These are phyloP conservation scores for Dynastes tityus DNA, from an alignment of 2,888 invertebrate genomes.

Conservation along the genomic window DNA sequence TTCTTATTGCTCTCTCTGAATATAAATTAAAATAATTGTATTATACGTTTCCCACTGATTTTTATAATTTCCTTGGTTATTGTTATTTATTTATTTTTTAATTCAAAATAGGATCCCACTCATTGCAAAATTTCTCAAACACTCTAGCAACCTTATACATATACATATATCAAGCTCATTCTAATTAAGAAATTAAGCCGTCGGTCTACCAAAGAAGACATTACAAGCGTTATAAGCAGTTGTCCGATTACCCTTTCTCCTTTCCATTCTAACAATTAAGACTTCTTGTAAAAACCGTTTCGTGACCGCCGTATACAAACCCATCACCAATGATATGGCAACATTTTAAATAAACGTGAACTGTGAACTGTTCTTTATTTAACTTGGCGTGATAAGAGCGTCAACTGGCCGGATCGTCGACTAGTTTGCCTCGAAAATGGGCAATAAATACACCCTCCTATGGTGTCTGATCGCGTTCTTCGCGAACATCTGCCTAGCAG, in stretches of 20 bases:
- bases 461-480: slow-evolving; percentile 59
- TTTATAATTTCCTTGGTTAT: too few relatives aligned
- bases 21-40: too few relatives aligned
- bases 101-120: too few relatives aligned
- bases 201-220: too few relatives aligned
- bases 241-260: not conserved
- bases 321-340: slow-evolving; percentile 55
- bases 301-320: slow-evolving; percentile 7
- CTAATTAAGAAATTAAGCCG: too few relatives aligned
- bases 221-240: too few relatives aligned
- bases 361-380: slow-evolving; percentile 60
- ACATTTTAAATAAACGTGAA: slow-evolving; percentile 60
- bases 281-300: slow-evolving; percentile 6
- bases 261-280: slow-evolving; percentile 15
- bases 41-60: too few relatives aligned
- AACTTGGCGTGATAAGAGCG: slow-evolving; percentile 50
- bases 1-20: too few relatives aligned
- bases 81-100: too few relatives aligned
- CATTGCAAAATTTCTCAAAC: not conserved
- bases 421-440: slow-evolving; percentile 49
- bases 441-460: slow-evolving; percentile 70
- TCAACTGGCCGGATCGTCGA: slow-evolving; percentile 18
- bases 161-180: too few relatives aligned
- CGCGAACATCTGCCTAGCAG: slow-evolving; percentile 31
- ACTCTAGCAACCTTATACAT: not conserved